A percentile compares a stretch with the other conserved stretches of the same genome.
These are phyloP conservation scores for Idaea dimidiata DNA, from an alignment of 2,888 invertebrate genomes.

Conservation along the genomic window DNA sequence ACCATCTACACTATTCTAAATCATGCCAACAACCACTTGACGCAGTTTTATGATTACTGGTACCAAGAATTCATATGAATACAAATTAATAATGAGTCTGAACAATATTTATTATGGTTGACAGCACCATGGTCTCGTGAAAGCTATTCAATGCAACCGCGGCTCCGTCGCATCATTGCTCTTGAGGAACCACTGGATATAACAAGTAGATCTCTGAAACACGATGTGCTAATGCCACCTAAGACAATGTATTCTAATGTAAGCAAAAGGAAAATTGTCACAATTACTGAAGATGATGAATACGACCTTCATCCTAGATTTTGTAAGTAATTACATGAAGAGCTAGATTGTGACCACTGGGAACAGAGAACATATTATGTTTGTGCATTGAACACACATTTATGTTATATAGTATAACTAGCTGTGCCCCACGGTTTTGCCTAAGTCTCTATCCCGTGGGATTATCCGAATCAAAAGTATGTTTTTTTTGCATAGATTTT, in stretches of 20 bases:
- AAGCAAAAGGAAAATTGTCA: slow-evolving; percentile 61
- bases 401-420: too few species aligned
- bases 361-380: background rate
- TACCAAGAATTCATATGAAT: too few species aligned
- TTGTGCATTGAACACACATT: background rate
- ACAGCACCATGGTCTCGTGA: slow-evolving; percentile 52
- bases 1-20: too few species aligned
- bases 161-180: slow-evolving; percentile 54
- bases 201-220: slow-evolving; percentile 50
- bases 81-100: background rate
- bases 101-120: slow-evolving; percentile 17
- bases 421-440: too few species aligned
- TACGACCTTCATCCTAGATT: slow-evolving; percentile 48
- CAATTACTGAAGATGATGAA: slow-evolving; percentile 63
- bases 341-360: background rate
- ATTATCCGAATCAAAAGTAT: too few species aligned
- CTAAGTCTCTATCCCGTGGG: too few species aligned
- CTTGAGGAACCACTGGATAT: slow-evolving; percentile 46
- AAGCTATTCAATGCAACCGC: slow-evolving; percentile 46
- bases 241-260: slow-evolving; percentile 39
- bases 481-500: too few species aligned
- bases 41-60: too few species aligned
- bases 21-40: too few species aligned
- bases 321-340: slow-evolving; percentile 43
- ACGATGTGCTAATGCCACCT: slow-evolving; percentile 29